Evolutionary conservation across 2,888 invertebrate genomes (phyloP).

Genomic region (Mimachlamys varia): DNA sequence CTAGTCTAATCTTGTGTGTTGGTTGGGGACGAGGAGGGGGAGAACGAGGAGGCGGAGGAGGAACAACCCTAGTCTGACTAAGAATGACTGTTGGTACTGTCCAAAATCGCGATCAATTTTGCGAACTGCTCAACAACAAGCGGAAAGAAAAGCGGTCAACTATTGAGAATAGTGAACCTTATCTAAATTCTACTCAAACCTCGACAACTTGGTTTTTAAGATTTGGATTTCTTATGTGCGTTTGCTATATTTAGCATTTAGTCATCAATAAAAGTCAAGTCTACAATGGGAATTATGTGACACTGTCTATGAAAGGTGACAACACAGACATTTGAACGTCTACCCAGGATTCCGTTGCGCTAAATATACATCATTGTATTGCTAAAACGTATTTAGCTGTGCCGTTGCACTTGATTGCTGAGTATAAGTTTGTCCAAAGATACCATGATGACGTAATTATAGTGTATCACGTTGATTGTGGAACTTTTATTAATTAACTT

Average conservation of each 20-base stretch:
- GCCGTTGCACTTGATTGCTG: not conserved
- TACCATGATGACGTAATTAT: not conserved
- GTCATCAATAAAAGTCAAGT: not conserved
- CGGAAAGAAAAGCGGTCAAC: not conserved
- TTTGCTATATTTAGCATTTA: not conserved
- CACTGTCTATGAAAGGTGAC: not conserved
- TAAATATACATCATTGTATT: not conserved
- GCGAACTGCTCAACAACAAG: not conserved
- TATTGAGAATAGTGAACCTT: too few species aligned
- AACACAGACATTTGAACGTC: not conserved
- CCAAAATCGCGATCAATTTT: not conserved
- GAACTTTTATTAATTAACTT: not conserved
- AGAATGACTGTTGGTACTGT: not conserved
- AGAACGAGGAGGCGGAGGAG: too few species aligned
- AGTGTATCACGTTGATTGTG: not conserved
- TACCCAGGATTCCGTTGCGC: not conserved
- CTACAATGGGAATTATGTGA: not conserved
- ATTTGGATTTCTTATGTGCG: not conserved
- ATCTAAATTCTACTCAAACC: too few species aligned
- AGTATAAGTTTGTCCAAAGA: not conserved
- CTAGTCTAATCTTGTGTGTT: slow-evolving; percentile 22
- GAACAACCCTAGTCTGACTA: not conserved
- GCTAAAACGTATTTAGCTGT: not conserved
- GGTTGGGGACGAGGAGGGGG: not conserved
- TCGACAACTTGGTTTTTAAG: not conserved